These are phyloP conservation scores for Subacronicta megacephala DNA, from an alignment of 2,888 invertebrate genomes.

Conservation along the genomic window DNA sequence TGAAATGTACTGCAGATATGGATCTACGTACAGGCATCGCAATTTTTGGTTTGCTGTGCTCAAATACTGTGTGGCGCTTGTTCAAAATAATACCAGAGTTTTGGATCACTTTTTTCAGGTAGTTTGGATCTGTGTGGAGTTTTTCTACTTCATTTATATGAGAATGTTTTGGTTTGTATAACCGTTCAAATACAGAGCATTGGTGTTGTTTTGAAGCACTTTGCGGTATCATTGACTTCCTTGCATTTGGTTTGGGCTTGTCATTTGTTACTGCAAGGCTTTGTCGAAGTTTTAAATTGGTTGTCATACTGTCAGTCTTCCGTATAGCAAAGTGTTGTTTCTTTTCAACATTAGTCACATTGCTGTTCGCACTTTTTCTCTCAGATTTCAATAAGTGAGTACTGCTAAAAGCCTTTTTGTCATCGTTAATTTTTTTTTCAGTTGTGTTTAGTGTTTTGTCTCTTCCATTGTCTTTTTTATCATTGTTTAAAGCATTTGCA, in stretches of 20 bases:
- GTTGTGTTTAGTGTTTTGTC: constrained; percentile 4
- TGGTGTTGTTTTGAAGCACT: constrained; percentile 35
- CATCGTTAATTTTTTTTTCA: constrained; percentile 20
- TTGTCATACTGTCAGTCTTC: constrained; percentile 18
- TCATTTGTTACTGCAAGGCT: constrained; percentile 54
- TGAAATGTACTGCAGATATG: constrained; percentile 86
- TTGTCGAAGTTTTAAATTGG: constrained; percentile 45
- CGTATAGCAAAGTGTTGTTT: constrained; percentile 28
- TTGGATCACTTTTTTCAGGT: constrained; percentile 70
- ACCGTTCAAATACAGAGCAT: constrained; percentile 79
- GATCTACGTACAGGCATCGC: constrained; percentile 73
- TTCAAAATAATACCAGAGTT: constrained; percentile 66
- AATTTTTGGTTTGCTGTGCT: constrained; percentile 50
- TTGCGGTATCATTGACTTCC: constrained; percentile 64
- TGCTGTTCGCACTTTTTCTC: constrained; percentile 1
- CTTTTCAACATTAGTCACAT: constrained; percentile 2
- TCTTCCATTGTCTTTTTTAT: neutral
- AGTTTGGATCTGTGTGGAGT: constrained; percentile 69
- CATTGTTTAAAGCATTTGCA: neutral
- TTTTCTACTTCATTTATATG: constrained; percentile 62
- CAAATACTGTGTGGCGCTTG: constrained; percentile 71
- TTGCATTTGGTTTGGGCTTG: constrained; percentile 42
- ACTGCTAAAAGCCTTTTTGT: neutral
- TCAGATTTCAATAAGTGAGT: constrained; percentile 28
- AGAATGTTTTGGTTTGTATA: constrained; percentile 77